Evolutionary conservation across 1,140 invertebrate species (phyloP).

Genomic region (Bacillus rossius): DNA sequence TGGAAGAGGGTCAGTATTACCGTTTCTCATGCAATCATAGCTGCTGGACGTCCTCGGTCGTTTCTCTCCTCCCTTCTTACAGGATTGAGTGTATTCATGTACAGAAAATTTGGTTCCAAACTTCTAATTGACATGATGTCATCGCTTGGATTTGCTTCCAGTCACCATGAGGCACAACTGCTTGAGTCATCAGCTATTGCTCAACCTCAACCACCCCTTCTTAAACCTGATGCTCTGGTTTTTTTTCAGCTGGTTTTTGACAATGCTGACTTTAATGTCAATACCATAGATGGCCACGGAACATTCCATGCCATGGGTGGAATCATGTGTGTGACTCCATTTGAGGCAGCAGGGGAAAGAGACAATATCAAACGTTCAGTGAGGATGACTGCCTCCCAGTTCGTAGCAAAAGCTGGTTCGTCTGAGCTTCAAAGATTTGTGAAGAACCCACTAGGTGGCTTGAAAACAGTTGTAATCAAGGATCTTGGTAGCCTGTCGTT

Average conservation of each 20-base stretch:
- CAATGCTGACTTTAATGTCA: slow-evolving; percentile 29
- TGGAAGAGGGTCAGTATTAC: background rate
- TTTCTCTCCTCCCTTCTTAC: slow-evolving; percentile 30
- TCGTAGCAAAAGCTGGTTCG: background rate
- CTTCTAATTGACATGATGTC: slow-evolving; percentile 21
- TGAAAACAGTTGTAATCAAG: background rate
- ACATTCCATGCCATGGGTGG: slow-evolving; percentile 34
- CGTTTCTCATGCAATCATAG: slow-evolving; percentile 38
- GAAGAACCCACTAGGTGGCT: background rate
- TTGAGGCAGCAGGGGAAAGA: background rate
- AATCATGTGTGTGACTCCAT: slow-evolving; percentile 21
- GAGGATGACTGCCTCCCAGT: background rate
- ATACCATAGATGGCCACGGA: slow-evolving; percentile 26
- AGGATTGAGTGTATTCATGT: slow-evolving; percentile 19
- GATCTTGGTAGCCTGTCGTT: background rate
- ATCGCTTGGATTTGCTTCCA: slow-evolving; percentile 21
- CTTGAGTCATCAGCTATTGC: slow-evolving; percentile 17
- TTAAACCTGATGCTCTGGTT: background rate
- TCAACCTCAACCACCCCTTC: background rate
- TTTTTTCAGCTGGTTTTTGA: slow-evolving; percentile 28
- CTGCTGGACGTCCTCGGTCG: slow-evolving; percentile 30
- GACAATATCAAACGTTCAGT: background rate
- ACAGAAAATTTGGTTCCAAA: slow-evolving; percentile 23
- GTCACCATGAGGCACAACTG: slow-evolving; percentile 12
- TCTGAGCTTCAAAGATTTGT: background rate